These are phyloP conservation scores for Alitta virens DNA, from an alignment of 2,888 invertebrate genomes.

Conservation along the genomic window DNA sequence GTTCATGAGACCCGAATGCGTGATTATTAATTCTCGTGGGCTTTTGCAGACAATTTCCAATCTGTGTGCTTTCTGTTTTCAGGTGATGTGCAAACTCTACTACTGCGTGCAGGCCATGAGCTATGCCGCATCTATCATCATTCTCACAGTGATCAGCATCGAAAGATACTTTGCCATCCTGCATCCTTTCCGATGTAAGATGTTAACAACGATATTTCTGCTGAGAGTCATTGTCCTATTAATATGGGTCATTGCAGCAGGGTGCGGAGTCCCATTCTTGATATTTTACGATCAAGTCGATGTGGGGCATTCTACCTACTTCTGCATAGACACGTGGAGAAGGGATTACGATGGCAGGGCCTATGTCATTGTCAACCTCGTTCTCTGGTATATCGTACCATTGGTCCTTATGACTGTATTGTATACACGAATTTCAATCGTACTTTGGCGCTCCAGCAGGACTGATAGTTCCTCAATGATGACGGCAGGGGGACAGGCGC, in stretches of 20 bases:
- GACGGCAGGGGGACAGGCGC: not conserved
- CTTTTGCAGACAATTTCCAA: no score
- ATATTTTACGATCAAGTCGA: constrained; percentile 78
- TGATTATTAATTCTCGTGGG: no score
- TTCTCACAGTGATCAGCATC: constrained; percentile 69
- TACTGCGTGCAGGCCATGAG: constrained; percentile 85
- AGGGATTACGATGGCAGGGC: constrained; percentile 46
- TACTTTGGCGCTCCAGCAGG: constrained; percentile 68
- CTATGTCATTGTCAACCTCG: constrained; percentile 79
- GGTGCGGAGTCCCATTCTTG: constrained; percentile 80
- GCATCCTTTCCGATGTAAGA: constrained; percentile 81
- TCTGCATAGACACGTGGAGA: constrained; percentile 3
- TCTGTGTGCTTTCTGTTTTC: constrained; percentile 24
- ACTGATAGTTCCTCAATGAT: not conserved
- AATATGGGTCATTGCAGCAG: constrained; percentile 80
- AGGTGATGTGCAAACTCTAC: constrained; percentile 78
- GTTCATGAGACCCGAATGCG: no score
- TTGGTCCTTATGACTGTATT: constrained; percentile 74
- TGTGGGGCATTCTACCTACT: constrained; percentile 46
- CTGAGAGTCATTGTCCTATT: constrained; percentile 74
- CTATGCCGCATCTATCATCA: constrained; percentile 86
- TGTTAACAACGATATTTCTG: constrained; percentile 71
- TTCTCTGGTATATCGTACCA: constrained; percentile 63
- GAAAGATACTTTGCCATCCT: constrained; percentile 50
- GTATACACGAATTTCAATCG: constrained; percentile 81